A percentile compares a stretch with the other conserved stretches of the same genome.
phyloP scores from a whole-genome alignment of 2,888 invertebrate genomes.

The Luffia ferchaultella region DNA sequence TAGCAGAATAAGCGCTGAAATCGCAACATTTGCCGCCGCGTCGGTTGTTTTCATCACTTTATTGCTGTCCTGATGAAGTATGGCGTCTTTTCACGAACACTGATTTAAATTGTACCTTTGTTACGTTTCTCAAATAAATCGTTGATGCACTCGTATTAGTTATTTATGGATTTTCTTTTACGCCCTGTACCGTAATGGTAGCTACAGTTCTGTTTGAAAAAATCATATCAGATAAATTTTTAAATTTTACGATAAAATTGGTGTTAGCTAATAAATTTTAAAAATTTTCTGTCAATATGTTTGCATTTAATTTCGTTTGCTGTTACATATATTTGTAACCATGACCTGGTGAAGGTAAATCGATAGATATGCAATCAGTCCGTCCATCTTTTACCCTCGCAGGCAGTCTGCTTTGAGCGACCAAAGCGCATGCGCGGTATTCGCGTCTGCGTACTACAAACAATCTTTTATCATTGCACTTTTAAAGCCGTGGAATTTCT shows the following conservation, averaged over 20 bases:
- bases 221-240: not conserved
- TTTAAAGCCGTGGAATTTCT: too few species aligned
- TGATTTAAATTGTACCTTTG: conserved; percentile 24
- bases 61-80: not conserved
- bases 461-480: not conserved
- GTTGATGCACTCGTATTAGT: not conserved
- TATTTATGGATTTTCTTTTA: not conserved
- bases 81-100: not conserved
- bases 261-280: too few species aligned
- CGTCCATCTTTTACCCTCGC: too few species aligned
- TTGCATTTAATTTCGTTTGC: too few species aligned
- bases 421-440: conserved; percentile 1
- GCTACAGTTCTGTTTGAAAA: not conserved
- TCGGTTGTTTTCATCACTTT: conserved; percentile 16
- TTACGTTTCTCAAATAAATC: conserved; percentile 25
- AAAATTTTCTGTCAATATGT: too few species aligned
- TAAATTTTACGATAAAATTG: too few species aligned
- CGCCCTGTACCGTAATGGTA: too few species aligned
- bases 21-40: conserved; percentile 20
- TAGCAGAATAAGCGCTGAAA: conserved; percentile 26
- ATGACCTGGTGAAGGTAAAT: too few species aligned
- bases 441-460: not conserved
- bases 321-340: too few species aligned
- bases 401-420: too few species aligned
- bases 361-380: too few species aligned